These are phyloP conservation scores for Lichenostomus cassidix DNA, from an alignment of 2,113 vertebrate species.

Conservation along the genomic window DNA sequence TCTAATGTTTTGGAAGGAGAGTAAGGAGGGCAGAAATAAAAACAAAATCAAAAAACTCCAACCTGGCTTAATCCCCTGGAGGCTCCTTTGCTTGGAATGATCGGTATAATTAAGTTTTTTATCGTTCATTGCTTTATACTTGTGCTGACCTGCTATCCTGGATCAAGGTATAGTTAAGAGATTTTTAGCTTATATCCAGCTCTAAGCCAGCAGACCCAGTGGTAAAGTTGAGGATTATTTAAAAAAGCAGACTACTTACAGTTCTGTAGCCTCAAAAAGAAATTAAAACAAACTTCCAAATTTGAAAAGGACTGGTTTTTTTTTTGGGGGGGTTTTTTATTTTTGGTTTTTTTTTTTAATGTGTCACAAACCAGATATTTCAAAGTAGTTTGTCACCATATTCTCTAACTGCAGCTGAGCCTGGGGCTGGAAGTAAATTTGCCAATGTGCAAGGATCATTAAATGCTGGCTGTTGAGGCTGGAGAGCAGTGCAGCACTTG, in stretches of 20 bases:
- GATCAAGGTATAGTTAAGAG: neutral
- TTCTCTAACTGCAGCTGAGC: neutral
- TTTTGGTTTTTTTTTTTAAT: neutral
- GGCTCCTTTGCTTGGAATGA: neutral
- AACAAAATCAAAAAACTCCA: rapidly evolving
- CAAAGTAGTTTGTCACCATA: neutral
- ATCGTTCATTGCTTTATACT: neutral
- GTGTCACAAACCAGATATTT: neutral
- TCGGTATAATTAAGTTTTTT: neutral
- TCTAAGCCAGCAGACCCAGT: neutral
- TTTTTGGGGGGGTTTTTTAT: neutral
- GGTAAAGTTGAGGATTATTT: neutral
- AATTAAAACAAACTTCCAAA: neutral
- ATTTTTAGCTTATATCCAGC: neutral
- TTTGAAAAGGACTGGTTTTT: neutral
- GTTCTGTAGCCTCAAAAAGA: neutral
- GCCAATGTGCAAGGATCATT: neutral
- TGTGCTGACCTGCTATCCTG: neutral
- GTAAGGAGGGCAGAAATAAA: neutral
- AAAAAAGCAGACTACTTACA: neutral
- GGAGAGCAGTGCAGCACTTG: neutral
- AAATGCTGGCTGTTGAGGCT: neutral
- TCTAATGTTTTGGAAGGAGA: neutral
- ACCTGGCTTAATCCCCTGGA: neutral
- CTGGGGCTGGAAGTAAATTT: neutral